phyloP scores from a whole-genome alignment of 2,888 invertebrate genomes.

The Coleophora flavipennella region DNA sequence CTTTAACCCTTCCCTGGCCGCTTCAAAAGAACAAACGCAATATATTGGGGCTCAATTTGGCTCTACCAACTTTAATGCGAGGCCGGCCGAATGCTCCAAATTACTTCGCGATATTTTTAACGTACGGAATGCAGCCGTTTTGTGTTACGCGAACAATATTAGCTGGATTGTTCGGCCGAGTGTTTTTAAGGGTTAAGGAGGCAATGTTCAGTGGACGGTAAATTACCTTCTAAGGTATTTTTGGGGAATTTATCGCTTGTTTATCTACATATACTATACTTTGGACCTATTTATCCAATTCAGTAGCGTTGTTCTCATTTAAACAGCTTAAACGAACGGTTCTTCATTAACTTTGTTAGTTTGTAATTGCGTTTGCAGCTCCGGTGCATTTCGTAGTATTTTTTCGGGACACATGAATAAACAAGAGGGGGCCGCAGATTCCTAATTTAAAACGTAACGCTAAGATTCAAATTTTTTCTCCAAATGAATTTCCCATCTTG shows the following conservation, averaged over 20 bases:
- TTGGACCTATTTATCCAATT: neutral
- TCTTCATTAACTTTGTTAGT: conserved; percentile 8
- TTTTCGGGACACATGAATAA: conserved; percentile 23
- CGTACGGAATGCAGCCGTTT: conserved; percentile 64
- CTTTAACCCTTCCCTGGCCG: conserved; percentile 68
- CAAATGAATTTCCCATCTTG: conserved; percentile 65
- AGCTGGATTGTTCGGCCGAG: conserved; percentile 36
- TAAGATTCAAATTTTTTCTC: conserved; percentile 59
- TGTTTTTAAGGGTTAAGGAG: conserved; percentile 36
- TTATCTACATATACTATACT: conserved; percentile 3
- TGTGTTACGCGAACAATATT: conserved; percentile 60
- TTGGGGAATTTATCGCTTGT: conserved; percentile 8
- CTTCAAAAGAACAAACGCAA: conserved; percentile 73
- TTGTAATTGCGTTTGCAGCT: conserved; percentile 16
- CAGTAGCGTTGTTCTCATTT: too few relatives aligned
- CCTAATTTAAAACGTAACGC: conserved; percentile 20
- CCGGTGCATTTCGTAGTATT: conserved; percentile 22
- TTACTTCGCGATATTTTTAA: conserved; percentile 70
- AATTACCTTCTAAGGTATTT: conserved; percentile 14
- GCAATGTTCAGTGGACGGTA: conserved; percentile 26
- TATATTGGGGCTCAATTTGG: conserved; percentile 71
- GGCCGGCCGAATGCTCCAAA: conserved; percentile 63
- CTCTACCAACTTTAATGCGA: conserved; percentile 62
- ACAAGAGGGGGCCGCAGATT: conserved; percentile 31
- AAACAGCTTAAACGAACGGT: too few relatives aligned